Evolutionary conservation across 2,113 vertebrate genomes (phyloP), one percentile per base, ranked within the genome.

Genomic region (Perca flavescens): DNA sequence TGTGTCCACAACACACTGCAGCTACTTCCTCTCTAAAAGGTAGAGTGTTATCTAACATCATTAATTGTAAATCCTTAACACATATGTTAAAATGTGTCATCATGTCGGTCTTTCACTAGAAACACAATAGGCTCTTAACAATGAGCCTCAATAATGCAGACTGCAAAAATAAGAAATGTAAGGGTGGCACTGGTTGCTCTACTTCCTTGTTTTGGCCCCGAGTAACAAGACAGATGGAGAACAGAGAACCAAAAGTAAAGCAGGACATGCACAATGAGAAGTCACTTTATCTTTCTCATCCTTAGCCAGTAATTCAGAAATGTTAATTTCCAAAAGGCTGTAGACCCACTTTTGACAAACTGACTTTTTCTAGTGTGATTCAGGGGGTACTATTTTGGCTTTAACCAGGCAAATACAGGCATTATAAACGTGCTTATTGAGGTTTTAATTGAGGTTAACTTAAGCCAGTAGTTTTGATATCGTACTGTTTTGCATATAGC

Each of bases 141-240:
- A 36, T 6, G 34, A 34, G 34, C 6, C 34, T 34, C 34, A 69
- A 75, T 49, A 69, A 52, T 13, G 15, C 19, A 1, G 1, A 40
- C 9, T 66, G 14, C 34, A 46, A 52, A 74, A 54, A 10, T 2
- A 2, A 21, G 34, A 25, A 49, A 58, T 62, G 15, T 14, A 46
- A 77, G 31, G 46, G 8, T 9, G 3, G 54, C 73, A 74, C 15
- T 7, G 54, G 68, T 77, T 72, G 82, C 53, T 89, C 74, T 46
- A 81, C 52, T 73, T 82, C 62, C 1, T 36, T 65, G 70, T 79
- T 86, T 63, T 83, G 86, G 2, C 87, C 80, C 5, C 1, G 28
- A 83, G 57, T 75, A 82, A 63, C 8, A 8, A 85, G 46, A 65
- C 83, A 83, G 75, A 81, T 83, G 82, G 60, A 77, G 63, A 73